These are phyloP conservation scores for Megalurothrips usitatus DNA, from an alignment of 2,888 invertebrate genomes.

Conservation along the genomic window DNA sequence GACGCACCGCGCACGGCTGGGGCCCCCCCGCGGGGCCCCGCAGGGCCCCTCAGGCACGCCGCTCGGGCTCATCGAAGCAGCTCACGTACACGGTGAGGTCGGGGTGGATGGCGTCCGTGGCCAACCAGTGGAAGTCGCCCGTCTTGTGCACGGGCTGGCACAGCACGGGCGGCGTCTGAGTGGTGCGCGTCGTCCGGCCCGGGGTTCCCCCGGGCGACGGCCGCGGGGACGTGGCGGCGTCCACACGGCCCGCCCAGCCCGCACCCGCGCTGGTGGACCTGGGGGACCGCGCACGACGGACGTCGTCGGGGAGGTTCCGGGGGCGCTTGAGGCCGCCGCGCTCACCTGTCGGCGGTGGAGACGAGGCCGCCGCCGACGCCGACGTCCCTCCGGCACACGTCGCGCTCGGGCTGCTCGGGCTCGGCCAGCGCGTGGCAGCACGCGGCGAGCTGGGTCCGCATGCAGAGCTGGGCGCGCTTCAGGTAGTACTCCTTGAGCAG, in stretches of 20 bases:
- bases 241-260: neutral
- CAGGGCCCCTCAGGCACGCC: neutral
- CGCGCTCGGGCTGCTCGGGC: neutral
- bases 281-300: no score
- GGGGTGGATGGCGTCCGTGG: conserved; percentile 3
- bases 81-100: conserved; percentile 14
- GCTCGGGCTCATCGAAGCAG: conserved; percentile 11
- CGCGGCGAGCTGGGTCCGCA: neutral
- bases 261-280: neutral
- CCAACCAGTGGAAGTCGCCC: neutral
- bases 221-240: neutral
- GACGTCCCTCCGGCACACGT: neutral
- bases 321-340: neutral
- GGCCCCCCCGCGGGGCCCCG: neutral
- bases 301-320: no score
- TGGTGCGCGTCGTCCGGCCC: neutral
- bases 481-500: conserved; percentile 16
- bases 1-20: conserved; percentile 3
- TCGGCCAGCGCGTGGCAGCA: neutral
- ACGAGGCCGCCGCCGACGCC: neutral
- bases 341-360: neutral
- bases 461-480: conserved; percentile 19
- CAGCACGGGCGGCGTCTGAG: neutral
- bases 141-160: neutral
- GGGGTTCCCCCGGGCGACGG: neutral